Evolutionary conservation across 2,888 invertebrate genomes (phyloP).

Genomic region (Drosophila nigricruria): DNA sequence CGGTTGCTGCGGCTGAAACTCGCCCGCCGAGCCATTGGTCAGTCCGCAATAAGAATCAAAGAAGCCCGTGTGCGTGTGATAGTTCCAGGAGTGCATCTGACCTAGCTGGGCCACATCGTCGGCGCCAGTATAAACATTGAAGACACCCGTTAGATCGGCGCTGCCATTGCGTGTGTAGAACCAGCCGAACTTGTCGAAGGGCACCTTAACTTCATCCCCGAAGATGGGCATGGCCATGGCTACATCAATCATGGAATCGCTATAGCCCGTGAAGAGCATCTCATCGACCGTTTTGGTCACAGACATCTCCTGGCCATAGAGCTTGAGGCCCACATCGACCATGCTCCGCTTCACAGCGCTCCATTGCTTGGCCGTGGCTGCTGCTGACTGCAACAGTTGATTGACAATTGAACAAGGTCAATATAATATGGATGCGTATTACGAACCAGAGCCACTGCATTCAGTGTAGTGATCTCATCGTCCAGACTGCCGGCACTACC

Average conservation of each 20-base stretch:
- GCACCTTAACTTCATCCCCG: slow-evolving; percentile 87
- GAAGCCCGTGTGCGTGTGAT: slow-evolving; percentile 87
- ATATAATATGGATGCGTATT: background rate
- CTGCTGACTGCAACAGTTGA: slow-evolving; percentile 85
- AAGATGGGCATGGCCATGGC: slow-evolving; percentile 88
- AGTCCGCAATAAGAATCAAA: slow-evolving; percentile 87
- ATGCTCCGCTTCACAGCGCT: slow-evolving; percentile 87
- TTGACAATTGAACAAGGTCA: slow-evolving; percentile 12
- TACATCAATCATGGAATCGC: slow-evolving; percentile 90
- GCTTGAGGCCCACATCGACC: slow-evolving; percentile 87
- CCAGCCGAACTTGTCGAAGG: slow-evolving; percentile 93
- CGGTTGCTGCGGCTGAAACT: slow-evolving; percentile 90
- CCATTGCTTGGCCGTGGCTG: slow-evolving; percentile 87
- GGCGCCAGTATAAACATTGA: slow-evolving; percentile 91
- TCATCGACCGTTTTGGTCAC: slow-evolving; percentile 89
- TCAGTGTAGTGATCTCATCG: slow-evolving; percentile 90
- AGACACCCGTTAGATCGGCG: slow-evolving; percentile 90
- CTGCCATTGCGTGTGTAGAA: slow-evolving; percentile 94
- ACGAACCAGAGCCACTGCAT: slow-evolving; percentile 91
- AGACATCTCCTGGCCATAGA: slow-evolving; percentile 87
- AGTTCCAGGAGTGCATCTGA: slow-evolving; percentile 90
- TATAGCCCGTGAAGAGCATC: slow-evolving; percentile 92
- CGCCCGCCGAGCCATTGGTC: slow-evolving; percentile 91
- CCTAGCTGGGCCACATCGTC: slow-evolving; percentile 88
- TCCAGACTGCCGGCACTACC: slow-evolving; percentile 89